Base-by-base conservation (phyloP, 2,797 vertebrate species). In the Harpia harpyja region DNA sequence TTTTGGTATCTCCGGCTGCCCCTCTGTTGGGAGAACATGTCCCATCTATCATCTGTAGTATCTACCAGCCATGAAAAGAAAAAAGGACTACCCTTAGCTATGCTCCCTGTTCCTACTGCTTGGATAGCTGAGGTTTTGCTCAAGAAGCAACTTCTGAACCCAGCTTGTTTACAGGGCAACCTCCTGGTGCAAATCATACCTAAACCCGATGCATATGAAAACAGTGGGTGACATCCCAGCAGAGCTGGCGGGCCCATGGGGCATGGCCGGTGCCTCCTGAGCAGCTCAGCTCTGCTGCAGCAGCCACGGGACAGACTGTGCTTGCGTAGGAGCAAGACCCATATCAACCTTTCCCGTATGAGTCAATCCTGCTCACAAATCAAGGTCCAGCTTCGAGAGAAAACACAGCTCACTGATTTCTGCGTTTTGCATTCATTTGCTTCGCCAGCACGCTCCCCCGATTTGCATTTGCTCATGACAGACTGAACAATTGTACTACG, bases 211-310 rank as follows among this genome's bases (percentile, higher is more conserved):
- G 57, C 3, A 7, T 6, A 5, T 8, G 59, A 51, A 84, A 64
- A 24, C 1, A 2, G 4, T 6, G 43, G 43, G 23, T 32, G 27
- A 6, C 2, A 39, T 13, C 67, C 59, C 8, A 6, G 22, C 0
- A 14, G 73, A 56, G 44, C n/a, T 39, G 68, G n/a, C 32, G 72
- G 73, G 27, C 30, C 87, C 1, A 0, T 32, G 63, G 78, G 27
- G 33, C 57, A 49, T 0, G 3, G 23, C 44, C 32, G 63, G 49
- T 60, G 49, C 39, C 64, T 35, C 35, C 49, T 24, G 30, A 64
- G 73, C 67, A 59, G 35, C 64, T 86, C 14, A 1, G 63, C 24
- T 68, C 44, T 0, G 1, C 27, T 18, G 37, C 28, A 82, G 54
- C 1, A 2, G 28, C 51, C 79, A 37, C 0, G 0, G 76, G 20